Evolutionary conservation across 2,113 vertebrate genomes (phyloP), one percentile per base, ranked within the genome.

Genomic region (Oceanites oceanicus): DNA sequence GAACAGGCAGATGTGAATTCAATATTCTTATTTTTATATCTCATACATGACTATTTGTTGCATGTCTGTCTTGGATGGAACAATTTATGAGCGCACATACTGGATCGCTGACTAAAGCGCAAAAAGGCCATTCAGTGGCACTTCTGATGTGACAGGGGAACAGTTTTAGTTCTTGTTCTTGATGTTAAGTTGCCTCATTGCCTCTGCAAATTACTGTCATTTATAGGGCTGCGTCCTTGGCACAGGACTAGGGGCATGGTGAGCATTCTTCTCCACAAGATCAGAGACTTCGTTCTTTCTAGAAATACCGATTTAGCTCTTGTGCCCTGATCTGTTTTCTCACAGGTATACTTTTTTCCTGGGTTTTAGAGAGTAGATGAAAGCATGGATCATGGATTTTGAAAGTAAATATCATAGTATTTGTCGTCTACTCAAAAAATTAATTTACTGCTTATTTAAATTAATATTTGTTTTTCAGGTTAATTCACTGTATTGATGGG

Each of bases 31-130:
- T n/a, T 75, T 85, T 63, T 55, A 3, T 62, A 29, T 63, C 50
- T 66, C 25, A 2, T 38, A 4, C 29, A 8, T 42, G 27, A 4
- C 32, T 66, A 10, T 25, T 52, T 36, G n/a, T 17, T 19, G 5
- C 11, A 0, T 34, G 49, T 26, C 29, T 68, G 27, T 53, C 72
- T 62, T 3, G 21, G 49, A 14, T 23, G 55, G 52, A 47, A 49
- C 23, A 12, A 2, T n/a, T 78, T 7, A 3, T 6, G 58, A 45
- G 34, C 75, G 26, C 13, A 3, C 3, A 0, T n/a, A 42, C 10
- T 49, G 40, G 52, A 2, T 58, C 49, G 15, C 6, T 27, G 59
- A 27, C 29, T 42, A 26, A 85, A 78, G 7, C 62, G 4, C 82
- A 19, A 6, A 61, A 21, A 34, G 36, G 19, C 30, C 36, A 15